phyloP scores from a whole-genome alignment of 2,888 invertebrate genomes.

The Sarcophaga carnaria region DNA sequence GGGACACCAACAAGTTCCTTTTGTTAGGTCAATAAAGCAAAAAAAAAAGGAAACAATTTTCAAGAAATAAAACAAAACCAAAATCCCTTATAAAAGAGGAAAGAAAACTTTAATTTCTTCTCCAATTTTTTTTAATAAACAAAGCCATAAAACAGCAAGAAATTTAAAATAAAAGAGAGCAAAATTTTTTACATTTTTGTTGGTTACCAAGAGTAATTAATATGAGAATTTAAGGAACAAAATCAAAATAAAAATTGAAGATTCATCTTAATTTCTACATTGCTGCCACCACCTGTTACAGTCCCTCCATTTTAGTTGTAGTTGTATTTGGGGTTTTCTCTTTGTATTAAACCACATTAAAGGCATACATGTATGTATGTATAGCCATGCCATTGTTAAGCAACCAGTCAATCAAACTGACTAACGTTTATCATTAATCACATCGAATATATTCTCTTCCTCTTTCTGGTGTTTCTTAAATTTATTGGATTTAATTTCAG shows the following conservation, averaged over 20 bases:
- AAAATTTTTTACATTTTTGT: too few relatives aligned
- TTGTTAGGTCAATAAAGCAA: background rate
- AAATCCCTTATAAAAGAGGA: background rate
- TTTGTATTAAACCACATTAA: constrained; percentile 27
- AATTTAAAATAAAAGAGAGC: too few relatives aligned
- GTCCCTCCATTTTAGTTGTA: too few relatives aligned
- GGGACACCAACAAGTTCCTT: constrained; percentile 33
- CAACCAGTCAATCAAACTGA: background rate
- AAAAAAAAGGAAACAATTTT: constrained; percentile 37
- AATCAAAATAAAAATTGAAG: too few relatives aligned
- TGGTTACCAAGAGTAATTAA: too few relatives aligned
- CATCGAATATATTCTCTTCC: background rate
- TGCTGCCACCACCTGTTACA: too few relatives aligned
- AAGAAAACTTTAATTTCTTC: too few relatives aligned
- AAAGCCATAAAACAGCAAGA: too few relatives aligned
- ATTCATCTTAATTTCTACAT: too few relatives aligned
- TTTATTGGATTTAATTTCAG: constrained; percentile 23
- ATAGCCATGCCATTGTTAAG: background rate
- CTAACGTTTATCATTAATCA: constrained; percentile 52
- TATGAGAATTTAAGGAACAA: too few relatives aligned
- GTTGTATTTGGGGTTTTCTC: background rate
- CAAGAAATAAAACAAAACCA: constrained; percentile 6
- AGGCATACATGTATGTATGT: background rate
- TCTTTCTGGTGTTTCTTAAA: background rate
- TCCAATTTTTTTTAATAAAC: too few relatives aligned